A percentile compares a stretch with the other conserved stretches of the same genome.
Evolutionary conservation across 2,113 vertebrate species (phyloP).

Genomic region (Carlito syrichta): DNA sequence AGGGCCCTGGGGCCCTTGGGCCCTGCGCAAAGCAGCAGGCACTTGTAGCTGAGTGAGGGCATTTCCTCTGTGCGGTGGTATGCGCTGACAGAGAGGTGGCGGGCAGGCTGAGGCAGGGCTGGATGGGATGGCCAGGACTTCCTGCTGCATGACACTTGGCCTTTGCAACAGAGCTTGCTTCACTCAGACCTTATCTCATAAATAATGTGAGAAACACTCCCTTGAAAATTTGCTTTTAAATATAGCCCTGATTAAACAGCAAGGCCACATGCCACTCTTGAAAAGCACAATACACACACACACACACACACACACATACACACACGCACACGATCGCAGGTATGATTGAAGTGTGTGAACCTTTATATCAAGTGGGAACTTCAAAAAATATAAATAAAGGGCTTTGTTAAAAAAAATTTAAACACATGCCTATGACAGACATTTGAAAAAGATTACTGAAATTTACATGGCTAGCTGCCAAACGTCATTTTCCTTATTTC

Average conservation of each 20-base stretch:
- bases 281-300: not conserved
- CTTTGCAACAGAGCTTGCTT: slow-evolving; percentile 81
- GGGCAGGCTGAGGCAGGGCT: slow-evolving; percentile 69
- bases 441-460: not conserved
- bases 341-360: not conserved
- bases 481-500: not conserved
- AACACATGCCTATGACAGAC: not conserved
- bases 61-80: slow-evolving; percentile 73
- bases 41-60: slow-evolving; percentile 74
- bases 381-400: not conserved
- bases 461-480: not conserved
- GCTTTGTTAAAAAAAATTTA: not conserved
- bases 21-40: slow-evolving; percentile 65
- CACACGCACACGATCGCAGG: not conserved
- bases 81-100: slow-evolving; percentile 72
- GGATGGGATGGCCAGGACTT: slow-evolving; percentile 83
- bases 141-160: slow-evolving; percentile 81
- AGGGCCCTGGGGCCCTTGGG: slow-evolving; percentile 19
- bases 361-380: not conserved
- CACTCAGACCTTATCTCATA: slow-evolving; percentile 80
- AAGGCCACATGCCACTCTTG: slow-evolving; percentile 50
- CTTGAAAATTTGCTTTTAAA: slow-evolving; percentile 76
- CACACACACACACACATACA: not conserved
- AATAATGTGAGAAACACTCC: slow-evolving; percentile 74
- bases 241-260: slow-evolving; percentile 72